Evolutionary conservation across 2,888 invertebrate species (phyloP), one percentile per base, ranked within the genome.

Genomic region (Buathra laborator): DNA sequence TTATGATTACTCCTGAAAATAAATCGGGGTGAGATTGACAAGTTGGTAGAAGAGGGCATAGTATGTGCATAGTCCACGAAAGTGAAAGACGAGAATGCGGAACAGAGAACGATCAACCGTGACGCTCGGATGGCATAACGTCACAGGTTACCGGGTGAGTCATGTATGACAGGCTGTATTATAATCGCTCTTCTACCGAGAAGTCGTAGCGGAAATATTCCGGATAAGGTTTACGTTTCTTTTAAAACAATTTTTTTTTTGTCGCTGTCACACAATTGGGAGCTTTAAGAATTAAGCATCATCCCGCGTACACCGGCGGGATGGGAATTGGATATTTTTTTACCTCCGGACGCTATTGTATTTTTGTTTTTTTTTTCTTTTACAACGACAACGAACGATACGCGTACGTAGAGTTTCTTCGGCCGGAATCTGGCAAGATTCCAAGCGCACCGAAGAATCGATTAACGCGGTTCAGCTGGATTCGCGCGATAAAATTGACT

Each of bases 21-120:
- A 24, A 48, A 59, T 70, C 16, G 56, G 9, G 43, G 53, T 32
- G 62, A 24, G n/a, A 16, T 44, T 16, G 59, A 43, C 7, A 48
- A 46, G 44, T 19, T 24, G n/a, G 29, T 4, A 44, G 14, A 9
- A 62, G 32, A 56, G n/a, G n/a, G n/a, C 3, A 24, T 24, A 24
- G 2, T 24, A 24, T n/a, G n/a, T n/a, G n/a, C 43, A 44, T 32
- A 64, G 37, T 48, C 48, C 24, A 51, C 75, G 66, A 70, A 80
- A 76, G 75, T 80, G 44, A 32, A 43, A 64, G 66, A 67, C 14
- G 72, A 81, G 76, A 81, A 80, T 76, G 76, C 80, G 84, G 84
- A 84, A 80, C 70, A 72, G 71, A 72, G 71, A 66, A 12, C 62
- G 75, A 76, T 80, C 67, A 37, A 67, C 51, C 48, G 48, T 70